phyloP scores from a whole-genome alignment of 2,797 vertebrate species.

The Mormyrus proboscirostris region DNA sequence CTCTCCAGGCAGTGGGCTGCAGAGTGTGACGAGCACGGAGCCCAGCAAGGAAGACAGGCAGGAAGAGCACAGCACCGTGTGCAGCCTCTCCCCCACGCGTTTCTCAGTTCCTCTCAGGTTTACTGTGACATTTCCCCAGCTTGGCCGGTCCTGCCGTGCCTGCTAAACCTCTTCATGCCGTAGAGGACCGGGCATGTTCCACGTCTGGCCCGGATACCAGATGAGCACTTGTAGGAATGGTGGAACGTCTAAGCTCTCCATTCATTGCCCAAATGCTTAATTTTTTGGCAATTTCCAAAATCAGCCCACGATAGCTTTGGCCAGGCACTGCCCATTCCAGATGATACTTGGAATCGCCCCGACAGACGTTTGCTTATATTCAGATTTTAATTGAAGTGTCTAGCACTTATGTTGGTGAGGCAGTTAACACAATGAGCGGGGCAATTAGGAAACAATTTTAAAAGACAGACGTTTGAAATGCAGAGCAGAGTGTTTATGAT shows the following conservation, averaged over 20 bases:
- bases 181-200: neutral
- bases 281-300: neutral
- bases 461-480: constrained; percentile 5
- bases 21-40: neutral
- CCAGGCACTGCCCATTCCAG: too few relatives aligned
- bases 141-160: neutral
- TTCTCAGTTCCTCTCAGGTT: neutral
- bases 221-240: neutral
- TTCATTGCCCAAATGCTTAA: neutral
- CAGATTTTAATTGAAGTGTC: neutral
- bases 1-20: neutral
- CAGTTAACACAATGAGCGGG: neutral
- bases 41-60: neutral
- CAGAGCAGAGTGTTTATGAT: neutral
- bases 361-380: neutral
- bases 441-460: neutral
- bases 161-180: neutral
- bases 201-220: neutral
- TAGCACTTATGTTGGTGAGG: neutral
- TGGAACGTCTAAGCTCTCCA: neutral
- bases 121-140: neutral
- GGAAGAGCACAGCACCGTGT: too few relatives aligned
- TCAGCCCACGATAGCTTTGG: neutral
- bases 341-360: neutral
- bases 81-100: neutral